These are phyloP conservation scores for Hemicordylus capensis DNA, from an alignment of 2,113 vertebrate genomes.

Conservation along the genomic window DNA sequence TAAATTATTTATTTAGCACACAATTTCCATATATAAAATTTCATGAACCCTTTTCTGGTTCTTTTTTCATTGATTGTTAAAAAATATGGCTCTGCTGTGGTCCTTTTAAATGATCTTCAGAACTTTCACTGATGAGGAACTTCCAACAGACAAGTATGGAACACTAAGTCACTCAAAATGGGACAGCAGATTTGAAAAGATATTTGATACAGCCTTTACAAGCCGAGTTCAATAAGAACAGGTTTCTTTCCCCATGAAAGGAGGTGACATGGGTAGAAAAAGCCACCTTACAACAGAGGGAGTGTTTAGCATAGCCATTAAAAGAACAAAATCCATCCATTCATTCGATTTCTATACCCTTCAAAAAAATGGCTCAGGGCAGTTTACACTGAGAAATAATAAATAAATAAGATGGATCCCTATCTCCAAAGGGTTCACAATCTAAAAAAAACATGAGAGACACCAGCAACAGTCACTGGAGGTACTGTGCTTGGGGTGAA, in stretches of 20 bases:
- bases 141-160: conserved; percentile 26
- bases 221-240: conserved; percentile 51
- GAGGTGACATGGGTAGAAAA: conserved; percentile 54
- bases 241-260: conserved; percentile 49
- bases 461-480: too few species aligned
- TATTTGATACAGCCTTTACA: conserved; percentile 48
- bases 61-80: conserved; percentile 32
- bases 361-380: too few species aligned
- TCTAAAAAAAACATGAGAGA: too few species aligned
- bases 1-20: background rate
- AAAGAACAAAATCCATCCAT: too few species aligned
- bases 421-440: too few species aligned
- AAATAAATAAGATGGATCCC: too few species aligned
- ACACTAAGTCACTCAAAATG: conserved; percentile 39
- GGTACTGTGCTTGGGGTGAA: too few species aligned
- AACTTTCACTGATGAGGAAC: conserved; percentile 45
- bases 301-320: conserved; percentile 44
- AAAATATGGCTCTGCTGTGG: conserved; percentile 12
- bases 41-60: background rate
- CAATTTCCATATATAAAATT: background rate
- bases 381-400: too few species aligned
- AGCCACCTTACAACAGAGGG: conserved; percentile 31
- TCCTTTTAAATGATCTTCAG: conserved; percentile 56
- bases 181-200: conserved; percentile 29
- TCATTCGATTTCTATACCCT: too few species aligned